These are phyloP conservation scores for Octonoba sinensis DNA, from an alignment of 2,888 invertebrate genomes.

Conservation along the genomic window DNA sequence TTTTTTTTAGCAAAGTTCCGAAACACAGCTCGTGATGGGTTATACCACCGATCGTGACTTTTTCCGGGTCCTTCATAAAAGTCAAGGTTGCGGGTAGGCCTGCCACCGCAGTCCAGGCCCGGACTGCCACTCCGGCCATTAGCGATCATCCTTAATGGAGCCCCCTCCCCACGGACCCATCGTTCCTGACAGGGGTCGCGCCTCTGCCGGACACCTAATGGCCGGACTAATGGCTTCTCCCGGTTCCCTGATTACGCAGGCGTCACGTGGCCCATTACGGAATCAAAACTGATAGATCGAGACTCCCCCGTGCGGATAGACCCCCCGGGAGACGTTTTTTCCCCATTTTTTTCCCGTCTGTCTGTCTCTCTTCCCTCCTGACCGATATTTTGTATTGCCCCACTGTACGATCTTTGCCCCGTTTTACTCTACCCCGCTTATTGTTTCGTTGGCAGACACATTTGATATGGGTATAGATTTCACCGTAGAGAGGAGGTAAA, in stretches of 20 bases:
- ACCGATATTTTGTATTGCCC: not conserved
- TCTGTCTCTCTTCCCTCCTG: not conserved
- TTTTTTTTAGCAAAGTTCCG: too few species aligned
- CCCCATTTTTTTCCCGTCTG: not conserved
- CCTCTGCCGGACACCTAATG: constrained; percentile 55
- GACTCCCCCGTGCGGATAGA: not conserved
- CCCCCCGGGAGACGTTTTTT: not conserved
- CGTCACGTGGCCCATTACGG: constrained; percentile 48
- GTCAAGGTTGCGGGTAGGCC: too few species aligned
- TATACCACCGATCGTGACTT: too few species aligned
- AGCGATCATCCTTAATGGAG: constrained; percentile 1
- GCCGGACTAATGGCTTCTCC: constrained; percentile 59
- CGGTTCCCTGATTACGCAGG: constrained; percentile 41
- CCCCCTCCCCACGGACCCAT: constrained; percentile 42
- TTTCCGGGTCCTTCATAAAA: too few species aligned
- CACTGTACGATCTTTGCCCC: not conserved
- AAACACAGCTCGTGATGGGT: too few species aligned
- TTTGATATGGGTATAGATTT: too few species aligned
- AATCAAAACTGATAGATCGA: constrained; percentile 60
- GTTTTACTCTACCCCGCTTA: too few species aligned
- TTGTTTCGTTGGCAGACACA: too few species aligned
- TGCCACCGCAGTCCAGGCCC: too few species aligned
- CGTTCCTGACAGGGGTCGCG: constrained; percentile 36
- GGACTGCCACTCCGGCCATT: constrained; percentile 9
- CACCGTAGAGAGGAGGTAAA: too few species aligned